phyloP scores from a whole-genome alignment of 1,140 invertebrate species.

The Cardiocondyla obscurior region DNA sequence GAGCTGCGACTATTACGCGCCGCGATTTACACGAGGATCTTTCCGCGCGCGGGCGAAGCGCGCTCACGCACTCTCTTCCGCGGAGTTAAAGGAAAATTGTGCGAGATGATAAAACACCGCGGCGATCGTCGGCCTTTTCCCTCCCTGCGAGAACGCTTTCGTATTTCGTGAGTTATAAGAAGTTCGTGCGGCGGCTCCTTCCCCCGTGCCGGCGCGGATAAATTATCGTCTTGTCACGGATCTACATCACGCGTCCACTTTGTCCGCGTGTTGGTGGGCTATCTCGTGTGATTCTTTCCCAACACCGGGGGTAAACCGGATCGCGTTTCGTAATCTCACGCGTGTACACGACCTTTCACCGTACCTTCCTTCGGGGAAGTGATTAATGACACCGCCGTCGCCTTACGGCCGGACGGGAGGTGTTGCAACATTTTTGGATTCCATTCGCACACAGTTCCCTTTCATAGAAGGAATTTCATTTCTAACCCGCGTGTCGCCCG shows the following conservation, averaged over 20 bases:
- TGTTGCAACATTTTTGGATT: slow-evolving; percentile 59
- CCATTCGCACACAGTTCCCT: slow-evolving; percentile 42
- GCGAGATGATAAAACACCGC: not conserved
- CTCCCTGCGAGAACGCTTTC: slow-evolving; percentile 53
- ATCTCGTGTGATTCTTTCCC: slow-evolving; percentile 61
- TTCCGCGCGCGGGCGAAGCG: too few species aligned
- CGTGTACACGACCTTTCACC: slow-evolving; percentile 66
- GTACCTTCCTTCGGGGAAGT: slow-evolving; percentile 53
- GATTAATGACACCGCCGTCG: slow-evolving; percentile 60
- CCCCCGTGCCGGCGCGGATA: slow-evolving; percentile 54
- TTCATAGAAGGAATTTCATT: slow-evolving; percentile 37
- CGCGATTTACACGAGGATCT: slow-evolving; percentile 7
- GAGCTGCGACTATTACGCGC: not conserved
- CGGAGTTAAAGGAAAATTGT: not conserved
- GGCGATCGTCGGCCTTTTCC: slow-evolving; percentile 12
- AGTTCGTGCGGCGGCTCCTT: slow-evolving; percentile 44
- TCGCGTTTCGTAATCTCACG: slow-evolving; percentile 69
- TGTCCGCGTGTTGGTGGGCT: slow-evolving; percentile 31
- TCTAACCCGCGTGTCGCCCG: not conserved
- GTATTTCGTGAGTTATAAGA: slow-evolving; percentile 56
- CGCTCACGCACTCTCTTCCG: not conserved
- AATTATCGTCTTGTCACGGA: slow-evolving; percentile 62
- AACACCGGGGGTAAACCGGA: slow-evolving; percentile 48
- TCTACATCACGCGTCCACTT: slow-evolving; percentile 16
- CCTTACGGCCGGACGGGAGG: slow-evolving; percentile 38